Conservation (phyloP, 2,113 vertebrate genomes). For the Dicrurus megarhynchus region DNA sequence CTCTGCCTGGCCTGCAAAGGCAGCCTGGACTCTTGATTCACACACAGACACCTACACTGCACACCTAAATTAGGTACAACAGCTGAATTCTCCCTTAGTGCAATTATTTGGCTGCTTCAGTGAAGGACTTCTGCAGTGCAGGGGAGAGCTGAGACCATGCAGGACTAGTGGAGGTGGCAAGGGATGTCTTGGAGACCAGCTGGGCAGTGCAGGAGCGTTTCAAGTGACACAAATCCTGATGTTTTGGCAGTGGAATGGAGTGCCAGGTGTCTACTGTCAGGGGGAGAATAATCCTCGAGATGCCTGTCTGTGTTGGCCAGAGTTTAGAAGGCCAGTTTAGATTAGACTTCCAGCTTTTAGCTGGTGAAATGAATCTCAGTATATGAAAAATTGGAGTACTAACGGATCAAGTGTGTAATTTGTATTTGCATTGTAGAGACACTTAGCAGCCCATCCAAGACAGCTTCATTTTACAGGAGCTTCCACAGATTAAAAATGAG, state of each 20-base stretch:
- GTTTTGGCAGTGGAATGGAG: neutral
- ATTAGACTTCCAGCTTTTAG: neutral
- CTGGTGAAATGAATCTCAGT: neutral
- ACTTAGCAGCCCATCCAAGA: neutral
- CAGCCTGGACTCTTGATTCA: neutral
- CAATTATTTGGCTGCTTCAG: neutral
- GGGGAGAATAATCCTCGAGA: neutral
- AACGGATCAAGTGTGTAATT: neutral
- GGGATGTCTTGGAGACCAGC: neutral
- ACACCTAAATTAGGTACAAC: neutral
- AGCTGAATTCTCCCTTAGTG: neutral
- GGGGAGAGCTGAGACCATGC: accelerated
- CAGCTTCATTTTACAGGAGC: neutral
- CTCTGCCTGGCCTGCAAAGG: neutral
- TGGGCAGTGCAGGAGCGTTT: neutral
- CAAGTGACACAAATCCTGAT: neutral
- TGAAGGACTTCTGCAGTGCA: neutral
- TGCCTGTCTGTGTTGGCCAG: neutral
- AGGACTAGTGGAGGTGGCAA: neutral
- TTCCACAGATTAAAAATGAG: neutral
- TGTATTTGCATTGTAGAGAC: neutral
- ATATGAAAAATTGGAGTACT: neutral
- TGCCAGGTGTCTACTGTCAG: neutral
- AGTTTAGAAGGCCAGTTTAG: neutral
- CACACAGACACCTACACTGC: accelerated